Evolutionary conservation across 2,797 vertebrate species (phyloP).

Genomic region (Anguilla pacifica): DNA sequence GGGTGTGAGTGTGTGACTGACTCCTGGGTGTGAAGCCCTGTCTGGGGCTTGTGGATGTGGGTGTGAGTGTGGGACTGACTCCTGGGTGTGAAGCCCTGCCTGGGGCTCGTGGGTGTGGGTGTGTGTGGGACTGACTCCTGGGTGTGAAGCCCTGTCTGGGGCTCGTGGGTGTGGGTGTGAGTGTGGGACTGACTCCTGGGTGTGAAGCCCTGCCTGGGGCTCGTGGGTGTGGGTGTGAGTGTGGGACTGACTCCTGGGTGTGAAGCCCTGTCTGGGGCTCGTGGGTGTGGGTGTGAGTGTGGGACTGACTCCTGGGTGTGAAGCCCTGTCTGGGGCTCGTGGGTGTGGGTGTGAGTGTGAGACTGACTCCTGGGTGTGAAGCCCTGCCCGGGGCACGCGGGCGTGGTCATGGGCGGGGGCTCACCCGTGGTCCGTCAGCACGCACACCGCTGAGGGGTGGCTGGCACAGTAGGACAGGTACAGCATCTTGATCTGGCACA

Average conservation of each 20-base stretch:
- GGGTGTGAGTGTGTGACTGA: too few relatives aligned
- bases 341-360: too few relatives aligned
- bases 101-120: not conserved
- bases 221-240: too few relatives aligned
- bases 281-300: not conserved
- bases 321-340: too few relatives aligned
- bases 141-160: too few relatives aligned
- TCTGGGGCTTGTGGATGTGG: too few relatives aligned
- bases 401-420: constrained; percentile 3
- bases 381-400: not conserved
- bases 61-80: not conserved
- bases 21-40: too few relatives aligned
- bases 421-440: constrained; percentile 95
- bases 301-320: too few relatives aligned
- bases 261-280: not conserved
- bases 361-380: not conserved
- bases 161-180: too few relatives aligned
- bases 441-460: constrained; percentile 89
- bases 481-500: constrained; percentile 88
- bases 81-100: not conserved
- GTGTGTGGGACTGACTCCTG: too few relatives aligned
- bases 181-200: too few relatives aligned
- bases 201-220: too few relatives aligned
- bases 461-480: constrained; percentile 93
- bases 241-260: not conserved